These are phyloP conservation scores for Patiria miniata DNA, from an alignment of 35 echinoderm and acorn worm species.

Conservation along the genomic window DNA sequence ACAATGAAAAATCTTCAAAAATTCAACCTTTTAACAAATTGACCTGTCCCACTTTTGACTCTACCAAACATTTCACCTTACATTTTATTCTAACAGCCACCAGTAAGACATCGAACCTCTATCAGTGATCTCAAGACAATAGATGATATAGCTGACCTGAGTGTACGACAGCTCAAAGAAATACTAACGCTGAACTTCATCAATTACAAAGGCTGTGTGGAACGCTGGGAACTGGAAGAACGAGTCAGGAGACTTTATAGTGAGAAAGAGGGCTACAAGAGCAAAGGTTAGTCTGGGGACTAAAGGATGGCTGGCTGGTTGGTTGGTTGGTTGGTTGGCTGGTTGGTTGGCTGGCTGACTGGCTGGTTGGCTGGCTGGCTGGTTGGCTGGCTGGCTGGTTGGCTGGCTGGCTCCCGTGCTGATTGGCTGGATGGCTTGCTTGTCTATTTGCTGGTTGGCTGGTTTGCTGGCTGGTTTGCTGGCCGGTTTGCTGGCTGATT, in stretches of 20 bases:
- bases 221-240: slow-evolving; percentile 79
- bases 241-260: slow-evolving; percentile 76
- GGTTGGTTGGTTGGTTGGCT: not conserved
- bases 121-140: slow-evolving; percentile 65
- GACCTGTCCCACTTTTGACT: too few species aligned
- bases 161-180: slow-evolving; percentile 78
- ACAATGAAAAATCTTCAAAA: too few species aligned
- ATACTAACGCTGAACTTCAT: slow-evolving; percentile 85
- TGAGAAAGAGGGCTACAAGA: slow-evolving; percentile 63
- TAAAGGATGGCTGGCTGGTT: too few species aligned
- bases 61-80: too few species aligned
- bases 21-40: too few species aligned
- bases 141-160: slow-evolving; percentile 69
- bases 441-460: not conserved
- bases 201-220: slow-evolving; percentile 92
- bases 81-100: not conserved
- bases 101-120: slow-evolving; percentile 67
- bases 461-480: not conserved
- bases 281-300: slow-evolving; percentile 49
- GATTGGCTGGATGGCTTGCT: too few species aligned
- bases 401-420: not conserved
- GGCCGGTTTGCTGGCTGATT: too few species aligned
- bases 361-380: not conserved
- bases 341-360: not conserved
- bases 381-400: too few species aligned